Conservation (phyloP, 2,113 vertebrate species). For the Cichladusa arquata region DNA sequence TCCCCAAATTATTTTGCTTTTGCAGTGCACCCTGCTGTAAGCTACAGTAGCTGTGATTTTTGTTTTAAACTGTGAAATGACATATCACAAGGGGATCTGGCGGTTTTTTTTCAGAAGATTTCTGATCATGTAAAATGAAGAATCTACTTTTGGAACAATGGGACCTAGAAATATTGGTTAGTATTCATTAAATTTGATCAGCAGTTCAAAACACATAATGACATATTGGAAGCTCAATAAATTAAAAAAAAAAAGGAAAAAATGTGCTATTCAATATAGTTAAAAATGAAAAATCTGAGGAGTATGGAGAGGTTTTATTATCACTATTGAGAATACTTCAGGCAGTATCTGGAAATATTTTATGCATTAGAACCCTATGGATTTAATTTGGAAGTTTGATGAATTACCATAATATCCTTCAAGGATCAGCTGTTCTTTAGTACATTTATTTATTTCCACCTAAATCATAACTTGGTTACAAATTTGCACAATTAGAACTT, state of each 20-base stretch:
- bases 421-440: not conserved
- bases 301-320: not conserved
- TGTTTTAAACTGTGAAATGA: slow-evolving; percentile 75
- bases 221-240: not conserved
- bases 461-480: not conserved
- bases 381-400: not conserved
- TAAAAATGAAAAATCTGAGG: not conserved
- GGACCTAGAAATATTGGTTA: not conserved
- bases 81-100: slow-evolving; percentile 60
- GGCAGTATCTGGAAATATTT: not conserved
- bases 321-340: not conserved
- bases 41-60: slow-evolving; percentile 68
- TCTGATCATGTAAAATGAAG: slow-evolving; percentile 42
- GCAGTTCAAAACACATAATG: not conserved
- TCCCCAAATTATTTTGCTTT: slow-evolving; percentile 33
- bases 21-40: slow-evolving; percentile 51
- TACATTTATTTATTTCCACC: not conserved
- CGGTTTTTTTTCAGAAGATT: not conserved
- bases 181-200: slow-evolving; percentile 27
- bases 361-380: not conserved
- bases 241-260: not conserved
- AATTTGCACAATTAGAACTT: not conserved
- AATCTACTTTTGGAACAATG: slow-evolving; percentile 23
- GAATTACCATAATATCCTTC: not conserved
- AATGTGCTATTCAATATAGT: not conserved